Base-by-base conservation (phyloP, 2,888 invertebrate genomes). In the Agrochola litura region DNA sequence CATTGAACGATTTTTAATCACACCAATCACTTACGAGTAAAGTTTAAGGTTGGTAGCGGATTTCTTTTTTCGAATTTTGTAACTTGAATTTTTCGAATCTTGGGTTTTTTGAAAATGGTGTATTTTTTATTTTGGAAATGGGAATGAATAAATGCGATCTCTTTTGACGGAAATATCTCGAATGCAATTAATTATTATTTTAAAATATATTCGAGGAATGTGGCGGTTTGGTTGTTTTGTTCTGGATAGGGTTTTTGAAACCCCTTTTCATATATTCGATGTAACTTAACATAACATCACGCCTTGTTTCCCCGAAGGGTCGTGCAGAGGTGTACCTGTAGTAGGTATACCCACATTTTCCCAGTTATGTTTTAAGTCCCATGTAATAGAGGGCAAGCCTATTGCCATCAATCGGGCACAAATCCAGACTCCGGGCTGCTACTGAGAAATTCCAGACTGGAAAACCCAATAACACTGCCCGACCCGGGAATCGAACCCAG, bases 1-100 rank as follows among this genome's bases (percentile, higher is more conserved):
- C 92, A 92, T 90, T 90, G 92, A 89, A 91, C 92, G 86, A 89
- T 91, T 89, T 89, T 89, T 86, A 89, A 86, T 88, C 88, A 84
- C 74, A 85, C 84, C 88, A 88, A 88, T 88, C 88, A 87, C 82
- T 86, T 84, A 80, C 63, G 69, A 78, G 70, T 71, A 85, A 88
- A 88, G 81, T 87, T 87, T 87, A 86, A 86, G 83, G 83, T 83
- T 88, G 81, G 49, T 58, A 43, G 69, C 71, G 30, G 49, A 70
- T 63, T 84, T 73, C 46, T 69, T 78, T 30, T 80, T 79, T 75
- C 22, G 2, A 63, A 71, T 73, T 46, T 58, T 12, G 43, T 3
- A 37, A 69, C 67, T 67, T 49, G 3, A n/a, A 77, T 78, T 69
- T 73, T 77, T 65, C 22, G 22, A 58, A 73, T 64, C 2, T 71